Evolutionary conservation across 2,113 vertebrate genomes (phyloP), one percentile per base, ranked within the genome.

Genomic region (Trichomycterus rosablanca): DNA sequence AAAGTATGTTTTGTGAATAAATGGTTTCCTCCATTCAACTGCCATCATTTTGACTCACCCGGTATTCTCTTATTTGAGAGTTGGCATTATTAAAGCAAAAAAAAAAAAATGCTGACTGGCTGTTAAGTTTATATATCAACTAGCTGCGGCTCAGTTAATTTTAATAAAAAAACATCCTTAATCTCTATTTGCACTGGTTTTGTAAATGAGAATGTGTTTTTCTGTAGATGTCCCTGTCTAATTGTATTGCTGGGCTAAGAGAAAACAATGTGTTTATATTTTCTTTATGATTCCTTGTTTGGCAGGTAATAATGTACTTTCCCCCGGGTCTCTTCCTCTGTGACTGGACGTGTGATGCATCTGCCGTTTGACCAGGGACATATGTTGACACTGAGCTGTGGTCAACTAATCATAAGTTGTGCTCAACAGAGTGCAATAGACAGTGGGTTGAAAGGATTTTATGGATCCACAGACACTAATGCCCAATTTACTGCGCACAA

Each of bases 401-500:
- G 49, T 60, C 61, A 49, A 60, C 48, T 16, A 54, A 22, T 63
- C 10, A 26, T 23, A 24, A 54, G 34, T 46, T 45, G 51, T 26
- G 35, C 58, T 70, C 62, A 55, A 51, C 16, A 50, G 49, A 66
- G 68, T 43, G 39, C 53, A 50, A 10, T 59, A 42, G 62, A 59
- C 49, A 48, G 62, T 11, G 9, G 23, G 16, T 40, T 37, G 19
- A 23, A 15, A 61, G 68, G 66, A 64, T 70, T 59, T 63, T 48
- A 52, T 59, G 45, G 53, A 63, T 46, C 34, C 11, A 42, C 55
- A 34, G 34, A 60, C 55, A 59, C 48, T 48, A 37, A 48, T 53
- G 61, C 18, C 50, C 61, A 70, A 54, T 70, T 65, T 53, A 49
- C 44, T n/a, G 60, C 54, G 42, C 10, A 18, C 35, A 64, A 42